These are phyloP conservation scores for Zaprionus lineosus DNA, from an alignment of 2,888 invertebrate species.

Conservation along the genomic window DNA sequence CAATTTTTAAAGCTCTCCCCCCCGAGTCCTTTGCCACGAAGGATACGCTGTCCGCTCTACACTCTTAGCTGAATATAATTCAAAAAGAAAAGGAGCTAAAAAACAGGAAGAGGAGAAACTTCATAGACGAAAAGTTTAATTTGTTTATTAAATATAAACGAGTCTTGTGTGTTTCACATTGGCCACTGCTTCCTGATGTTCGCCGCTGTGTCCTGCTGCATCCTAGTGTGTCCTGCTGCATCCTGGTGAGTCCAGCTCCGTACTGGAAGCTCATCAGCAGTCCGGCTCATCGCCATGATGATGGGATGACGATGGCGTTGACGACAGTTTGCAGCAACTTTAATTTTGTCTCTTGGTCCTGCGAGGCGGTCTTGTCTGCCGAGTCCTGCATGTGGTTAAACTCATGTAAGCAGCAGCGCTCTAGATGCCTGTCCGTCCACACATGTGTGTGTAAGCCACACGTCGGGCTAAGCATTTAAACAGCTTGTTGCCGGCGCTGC, in stretches of 20 bases:
- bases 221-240: conserved; percentile 16
- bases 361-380: conserved; percentile 2
- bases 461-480: conserved; percentile 43
- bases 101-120: conserved; percentile 27
- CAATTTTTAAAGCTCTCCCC: too few relatives aligned
- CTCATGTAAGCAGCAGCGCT: conserved; percentile 32
- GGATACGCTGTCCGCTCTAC: too few relatives aligned
- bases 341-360: conserved; percentile 59
- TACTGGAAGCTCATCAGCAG: conserved; percentile 34
- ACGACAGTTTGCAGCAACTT: conserved; percentile 71
- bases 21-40: too few relatives aligned
- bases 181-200: neutral
- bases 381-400: conserved; percentile 30
- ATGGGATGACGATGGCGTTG: conserved; percentile 16
- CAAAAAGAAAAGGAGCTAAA: neutral
- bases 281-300: conserved; percentile 22
- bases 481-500: conserved; percentile 26
- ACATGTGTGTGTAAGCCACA: conserved; percentile 13
- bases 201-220: neutral
- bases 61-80: too few relatives aligned
- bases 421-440: too few relatives aligned
- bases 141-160: conserved; percentile 78
- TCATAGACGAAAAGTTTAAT: conserved; percentile 63
- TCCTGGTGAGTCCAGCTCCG: conserved; percentile 30
- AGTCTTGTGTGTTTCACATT: conserved; percentile 41